phyloP scores from a whole-genome alignment of 2,113 vertebrate species.

The Piprites chloris region DNA sequence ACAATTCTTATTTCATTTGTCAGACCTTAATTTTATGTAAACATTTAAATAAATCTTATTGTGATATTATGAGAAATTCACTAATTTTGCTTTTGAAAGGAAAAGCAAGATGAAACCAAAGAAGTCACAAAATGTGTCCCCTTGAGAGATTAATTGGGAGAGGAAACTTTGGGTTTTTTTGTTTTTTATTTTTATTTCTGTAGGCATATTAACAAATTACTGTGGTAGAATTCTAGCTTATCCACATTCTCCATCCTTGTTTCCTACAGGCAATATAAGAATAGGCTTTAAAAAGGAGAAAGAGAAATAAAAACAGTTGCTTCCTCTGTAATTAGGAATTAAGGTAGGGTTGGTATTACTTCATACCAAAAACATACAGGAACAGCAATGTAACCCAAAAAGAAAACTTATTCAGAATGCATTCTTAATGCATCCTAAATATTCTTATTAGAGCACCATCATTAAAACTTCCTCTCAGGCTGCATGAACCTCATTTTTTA shows the following conservation, averaged over 20 bases:
- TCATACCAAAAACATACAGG: not conserved
- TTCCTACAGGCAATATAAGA: not conserved
- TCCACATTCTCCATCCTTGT: not conserved
- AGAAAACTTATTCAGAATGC: not conserved
- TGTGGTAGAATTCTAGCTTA: not conserved
- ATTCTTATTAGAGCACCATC: not conserved
- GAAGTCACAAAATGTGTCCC: not conserved
- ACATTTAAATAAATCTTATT: not conserved
- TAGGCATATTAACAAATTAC: not conserved
- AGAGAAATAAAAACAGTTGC: not conserved
- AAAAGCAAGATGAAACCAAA: not conserved
- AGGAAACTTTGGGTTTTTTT: not conserved
- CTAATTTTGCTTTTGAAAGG: not conserved
- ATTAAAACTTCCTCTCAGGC: not conserved
- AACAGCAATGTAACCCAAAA: not conserved
- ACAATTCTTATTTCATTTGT: not conserved
- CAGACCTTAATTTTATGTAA: not conserved
- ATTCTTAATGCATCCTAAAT: not conserved
- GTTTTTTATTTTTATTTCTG: not conserved
- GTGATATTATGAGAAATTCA: not conserved
- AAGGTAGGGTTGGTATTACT: not conserved
- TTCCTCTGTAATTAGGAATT: not conserved
- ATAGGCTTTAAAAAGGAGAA: not conserved
- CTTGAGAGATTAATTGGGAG: not conserved
- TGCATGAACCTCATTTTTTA: not conserved